Conservation (phyloP, 1,140 invertebrate species). For the Nomia melanderi region DNA sequence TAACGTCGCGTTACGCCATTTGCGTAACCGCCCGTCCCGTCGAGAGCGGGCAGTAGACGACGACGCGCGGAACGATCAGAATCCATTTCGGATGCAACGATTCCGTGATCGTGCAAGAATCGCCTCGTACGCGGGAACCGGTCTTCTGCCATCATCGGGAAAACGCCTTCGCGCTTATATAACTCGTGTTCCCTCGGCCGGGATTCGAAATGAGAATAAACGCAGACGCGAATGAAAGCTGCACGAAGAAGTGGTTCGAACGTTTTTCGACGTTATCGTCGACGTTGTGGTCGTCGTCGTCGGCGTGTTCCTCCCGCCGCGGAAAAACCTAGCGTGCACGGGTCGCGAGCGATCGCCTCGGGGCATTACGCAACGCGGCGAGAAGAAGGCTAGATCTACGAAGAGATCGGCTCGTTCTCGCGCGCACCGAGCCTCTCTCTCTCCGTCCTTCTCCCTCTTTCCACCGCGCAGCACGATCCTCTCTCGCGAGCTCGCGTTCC, state of each 20-base stretch:
- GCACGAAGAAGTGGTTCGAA: too few species aligned
- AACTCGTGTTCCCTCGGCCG: not conserved
- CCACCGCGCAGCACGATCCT: too few species aligned
- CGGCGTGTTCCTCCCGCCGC: too few species aligned
- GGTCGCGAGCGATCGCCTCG: not conserved
- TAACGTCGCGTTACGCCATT: not conserved
- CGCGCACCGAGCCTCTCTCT: not conserved
- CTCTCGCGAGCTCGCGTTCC: slow-evolving; percentile 24
- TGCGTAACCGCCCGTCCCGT: not conserved
- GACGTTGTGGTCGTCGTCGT: too few species aligned
- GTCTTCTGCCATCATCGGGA: too few species aligned
- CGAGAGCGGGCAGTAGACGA: not conserved
- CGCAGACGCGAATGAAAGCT: too few species aligned
- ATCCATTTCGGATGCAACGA: not conserved
- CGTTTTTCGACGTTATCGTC: too few species aligned
- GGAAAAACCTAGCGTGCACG: not conserved
- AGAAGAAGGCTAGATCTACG: slow-evolving; percentile 31
- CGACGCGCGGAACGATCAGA: not conserved
- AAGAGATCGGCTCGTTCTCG: slow-evolving; percentile 15
- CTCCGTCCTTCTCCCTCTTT: too few species aligned
- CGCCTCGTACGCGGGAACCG: not conserved
- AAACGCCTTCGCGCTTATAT: not conserved
- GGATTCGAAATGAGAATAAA: too few species aligned
- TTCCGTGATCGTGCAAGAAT: not conserved
- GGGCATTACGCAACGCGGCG: slow-evolving; percentile 52